Conservation (phyloP, 2,888 invertebrate genomes). For the Morinoia aosen region DNA sequence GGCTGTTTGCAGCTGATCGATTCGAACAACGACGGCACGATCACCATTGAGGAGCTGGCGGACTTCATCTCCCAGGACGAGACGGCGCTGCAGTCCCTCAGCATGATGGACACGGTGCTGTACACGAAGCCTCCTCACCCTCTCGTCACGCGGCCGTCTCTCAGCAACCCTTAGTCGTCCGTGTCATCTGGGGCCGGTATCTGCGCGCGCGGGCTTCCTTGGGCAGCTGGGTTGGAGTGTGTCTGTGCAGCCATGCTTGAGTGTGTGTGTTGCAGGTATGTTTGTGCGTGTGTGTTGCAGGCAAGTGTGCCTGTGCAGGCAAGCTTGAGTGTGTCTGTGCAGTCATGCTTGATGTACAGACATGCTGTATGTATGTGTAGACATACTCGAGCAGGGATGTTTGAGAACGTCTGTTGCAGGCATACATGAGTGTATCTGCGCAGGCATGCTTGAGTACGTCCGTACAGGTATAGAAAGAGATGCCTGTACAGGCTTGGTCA, state of each 20-base stretch:
- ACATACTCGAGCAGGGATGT: too few relatives aligned
- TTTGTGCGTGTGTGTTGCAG: too few relatives aligned
- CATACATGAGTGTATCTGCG: not conserved
- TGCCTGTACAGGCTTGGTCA: not conserved
- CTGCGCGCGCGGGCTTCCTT: conserved; percentile 58
- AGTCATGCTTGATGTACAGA: not conserved
- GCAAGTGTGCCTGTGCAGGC: not conserved
- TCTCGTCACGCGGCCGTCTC: conserved; percentile 58
- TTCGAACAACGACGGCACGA: conserved; percentile 84
- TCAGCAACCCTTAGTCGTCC: conserved; percentile 62
- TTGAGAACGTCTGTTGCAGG: too few relatives aligned
- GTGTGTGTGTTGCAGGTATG: not conserved
- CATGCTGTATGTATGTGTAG: too few relatives aligned
- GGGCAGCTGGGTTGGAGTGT: conserved; percentile 33
- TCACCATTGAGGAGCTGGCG: conserved; percentile 85
- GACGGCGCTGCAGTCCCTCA: conserved; percentile 59
- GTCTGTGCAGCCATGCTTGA: not conserved
- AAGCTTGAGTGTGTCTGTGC: not conserved
- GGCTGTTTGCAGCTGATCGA: conserved; percentile 79
- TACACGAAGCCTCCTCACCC: conserved; percentile 58
- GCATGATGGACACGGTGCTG: conserved; percentile 66
- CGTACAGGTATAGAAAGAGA: not conserved
- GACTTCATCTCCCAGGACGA: conserved; percentile 82
- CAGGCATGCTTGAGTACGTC: not conserved
- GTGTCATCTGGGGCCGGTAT: conserved; percentile 57